These are phyloP conservation scores for Triops cancriformis DNA, from an alignment of 1,140 invertebrate genomes.

Conservation along the genomic window DNA sequence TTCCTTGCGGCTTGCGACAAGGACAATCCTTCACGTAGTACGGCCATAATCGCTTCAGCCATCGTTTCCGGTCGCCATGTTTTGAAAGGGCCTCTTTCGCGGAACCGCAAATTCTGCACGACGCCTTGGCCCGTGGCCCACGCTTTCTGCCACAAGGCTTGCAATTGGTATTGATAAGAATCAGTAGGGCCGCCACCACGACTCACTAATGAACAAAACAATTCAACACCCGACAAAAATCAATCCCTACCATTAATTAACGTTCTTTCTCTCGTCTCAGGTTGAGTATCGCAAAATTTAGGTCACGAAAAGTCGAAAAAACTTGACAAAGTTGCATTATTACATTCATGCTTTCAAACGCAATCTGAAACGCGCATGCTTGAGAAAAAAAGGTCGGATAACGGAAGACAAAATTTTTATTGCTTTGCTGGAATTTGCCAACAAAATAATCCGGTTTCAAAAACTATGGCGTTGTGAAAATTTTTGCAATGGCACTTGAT, in stretches of 20 bases:
- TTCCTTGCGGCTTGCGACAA: constrained; percentile 80
- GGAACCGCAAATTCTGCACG: constrained; percentile 76
- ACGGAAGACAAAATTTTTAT: background rate
- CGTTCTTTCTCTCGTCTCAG: no score
- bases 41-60: constrained; percentile 85
- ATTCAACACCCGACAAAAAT: constrained; percentile 24
- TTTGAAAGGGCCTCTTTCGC: constrained; percentile 82
- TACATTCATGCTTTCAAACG: background rate
- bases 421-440: background rate
- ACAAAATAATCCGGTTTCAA: background rate
- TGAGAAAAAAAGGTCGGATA: background rate
- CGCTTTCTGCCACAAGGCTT: constrained; percentile 84
- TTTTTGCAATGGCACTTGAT: no score
- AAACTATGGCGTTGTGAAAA: background rate
- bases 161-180: constrained; percentile 86
- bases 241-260: background rate
- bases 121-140: constrained; percentile 71
- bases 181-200: constrained; percentile 51
- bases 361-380: background rate
- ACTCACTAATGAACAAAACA: constrained; percentile 25
- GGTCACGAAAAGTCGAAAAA: background rate
- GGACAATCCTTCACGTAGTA: constrained; percentile 78
- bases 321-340: background rate
- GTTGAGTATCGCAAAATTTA: no score
- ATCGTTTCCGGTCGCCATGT: constrained; percentile 88